Base-by-base conservation (phyloP, 1,140 invertebrate species). In the Polypedilum pembai region DNA sequence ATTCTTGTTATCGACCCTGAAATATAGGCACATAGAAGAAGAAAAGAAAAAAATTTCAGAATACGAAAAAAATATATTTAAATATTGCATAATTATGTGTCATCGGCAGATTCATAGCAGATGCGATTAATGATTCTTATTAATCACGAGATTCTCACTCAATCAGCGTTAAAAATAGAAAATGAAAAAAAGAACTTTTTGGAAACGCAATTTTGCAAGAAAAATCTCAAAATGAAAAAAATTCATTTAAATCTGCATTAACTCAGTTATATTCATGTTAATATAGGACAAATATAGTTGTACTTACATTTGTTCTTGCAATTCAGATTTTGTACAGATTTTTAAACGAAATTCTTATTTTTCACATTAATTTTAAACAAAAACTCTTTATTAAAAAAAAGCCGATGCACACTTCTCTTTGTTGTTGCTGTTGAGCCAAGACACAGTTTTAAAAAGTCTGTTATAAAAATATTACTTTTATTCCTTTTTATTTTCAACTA, bases 401-500 rank as follows among this genome's bases (percentile, higher is more conserved):
- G 24, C 24, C 24, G 5, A 45, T 45, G 8, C 41, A 8, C 8
- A 8, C 8, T 8, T 45, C 4, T 12, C 12, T 56, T 56, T 56
- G 45, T 56, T 56, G 45, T 56, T 56, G 45, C 15, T 56, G 4
- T 56, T 56, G 45, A 56, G n/a, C 15, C 45, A n/a, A 12, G 24
- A 33, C 12, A 56, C 12, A 56, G 1, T 65, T 18, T n/a, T 7
- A 65, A 12, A 65, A 65, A 65, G n/a, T n/a, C n/a, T n/a, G n/a
- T n/a, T n/a, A n/a, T 5, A 33, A 33, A 33, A 33, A 33, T 33
- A n/a, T 69, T 10, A 20, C 7, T 69, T 69, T 21, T 69, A 69
- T 20, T 69, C 17, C 1, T 45, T n/a, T 74, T 74, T 45, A 5
- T 45, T 73, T 72, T 82, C 80, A 45, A 91, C 86, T 74, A 84